Percentiles rank a stretch among this genome's conserved stretches.
phyloP scores from a whole-genome alignment of 1,140 invertebrate genomes.

The Branchinecta lynchi region DNA sequence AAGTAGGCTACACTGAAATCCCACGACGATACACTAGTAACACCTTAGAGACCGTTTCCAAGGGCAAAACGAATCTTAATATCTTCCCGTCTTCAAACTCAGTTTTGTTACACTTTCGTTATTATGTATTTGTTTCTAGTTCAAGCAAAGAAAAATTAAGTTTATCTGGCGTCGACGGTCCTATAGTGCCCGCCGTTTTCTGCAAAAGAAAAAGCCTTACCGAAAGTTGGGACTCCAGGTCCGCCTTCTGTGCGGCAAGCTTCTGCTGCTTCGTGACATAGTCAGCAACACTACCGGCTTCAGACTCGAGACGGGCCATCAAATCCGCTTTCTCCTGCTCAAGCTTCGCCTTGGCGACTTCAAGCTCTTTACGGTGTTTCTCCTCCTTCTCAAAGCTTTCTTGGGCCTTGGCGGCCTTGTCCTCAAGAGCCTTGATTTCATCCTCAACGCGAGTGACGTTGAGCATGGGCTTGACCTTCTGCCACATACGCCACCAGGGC shows the following conservation, averaged over 20 bases:
- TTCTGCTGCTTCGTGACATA: conserved; percentile 83
- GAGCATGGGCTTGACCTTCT: conserved; percentile 96
- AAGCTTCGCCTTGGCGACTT: conserved; percentile 77
- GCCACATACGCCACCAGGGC: conserved; percentile 99
- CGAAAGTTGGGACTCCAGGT: conserved; percentile 83
- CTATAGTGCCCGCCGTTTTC: no score
- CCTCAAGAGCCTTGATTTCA: conserved; percentile 80
- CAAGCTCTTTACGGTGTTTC: conserved; percentile 90
- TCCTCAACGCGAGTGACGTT: conserved; percentile 96
- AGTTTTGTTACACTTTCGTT: no score
- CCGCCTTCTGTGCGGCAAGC: conserved; percentile 85
- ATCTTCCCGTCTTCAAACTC: no score
- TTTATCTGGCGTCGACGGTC: no score
- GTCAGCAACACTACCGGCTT: conserved; percentile 72
- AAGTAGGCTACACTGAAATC: no score
- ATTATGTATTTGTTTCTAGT: no score
- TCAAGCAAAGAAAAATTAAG: no score
- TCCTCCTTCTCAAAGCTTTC: conserved; percentile 86
- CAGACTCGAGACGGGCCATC: conserved; percentile 68
- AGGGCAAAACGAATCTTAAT: no score
- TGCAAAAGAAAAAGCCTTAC: conserved; percentile 43
- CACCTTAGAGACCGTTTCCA: no score
- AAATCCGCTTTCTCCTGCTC: conserved; percentile 84
- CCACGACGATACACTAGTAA: no score
- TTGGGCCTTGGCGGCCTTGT: conserved; percentile 84